Base-by-base conservation (phyloP, 2,113 vertebrate species). In the Calidris pygmaea region DNA sequence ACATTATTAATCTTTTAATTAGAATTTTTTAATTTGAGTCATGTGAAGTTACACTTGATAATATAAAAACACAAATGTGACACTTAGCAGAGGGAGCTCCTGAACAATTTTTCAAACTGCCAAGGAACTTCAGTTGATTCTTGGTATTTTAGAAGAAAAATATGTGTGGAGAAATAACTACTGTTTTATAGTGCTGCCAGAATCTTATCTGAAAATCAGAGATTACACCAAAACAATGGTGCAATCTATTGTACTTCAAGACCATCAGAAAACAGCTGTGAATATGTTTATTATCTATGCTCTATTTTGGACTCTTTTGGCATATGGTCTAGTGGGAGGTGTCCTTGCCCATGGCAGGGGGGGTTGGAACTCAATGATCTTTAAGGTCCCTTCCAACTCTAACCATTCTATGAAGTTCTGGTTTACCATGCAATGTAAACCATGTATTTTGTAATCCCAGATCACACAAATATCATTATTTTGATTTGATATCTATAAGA, bases 131-230 rank as follows among this genome's bases (percentile, higher is more conserved):
- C 65, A 41, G 20, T 7, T 60, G 70, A 16, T 45, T 76, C 26
- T 53, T n/a, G 3, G 23, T 37, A 45, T 68, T 79, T 86, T 72
- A 45, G 11, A 72, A 89, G 24, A 53, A 56, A 90, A 93, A 27
- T 19, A 67, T 3, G 3, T 26, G 13, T 66, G 27, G 35, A 78
- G 43, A 82, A 90, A 37, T 26, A 35, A 48, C 10, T 82, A 62
- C 13, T 79, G 14, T 34, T 89, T 85, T 79, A 41, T 34, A 89
- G 14, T 35, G n/a, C 37, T 94, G 41, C n/a, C 82, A 30, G 52
- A 59, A 22, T 50, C 34, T 82, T 92, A 89, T 85, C 86, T 81
- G 80, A 91, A 92, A 91, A 95, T 70, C 77, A 79, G 53, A 73
- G n/a, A 48, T 30, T 22, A 29, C 67, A 75, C 45, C 35, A 67